phyloP scores from a whole-genome alignment of 2,113 vertebrate genomes.

The Hipposideros armiger region DNA sequence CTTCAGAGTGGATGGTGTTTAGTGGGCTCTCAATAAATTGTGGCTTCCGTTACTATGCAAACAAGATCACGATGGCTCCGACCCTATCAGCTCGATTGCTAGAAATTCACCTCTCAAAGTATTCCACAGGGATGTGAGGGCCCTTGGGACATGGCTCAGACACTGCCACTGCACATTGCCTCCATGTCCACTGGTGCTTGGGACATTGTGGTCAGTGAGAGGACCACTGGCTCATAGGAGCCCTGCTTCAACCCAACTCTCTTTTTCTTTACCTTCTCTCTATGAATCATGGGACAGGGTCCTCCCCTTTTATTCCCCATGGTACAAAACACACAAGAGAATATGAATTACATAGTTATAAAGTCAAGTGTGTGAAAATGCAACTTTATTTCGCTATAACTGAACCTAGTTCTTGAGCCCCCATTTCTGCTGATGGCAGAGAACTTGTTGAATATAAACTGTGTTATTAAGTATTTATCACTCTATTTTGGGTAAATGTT shows the following conservation, averaged over 20 bases:
- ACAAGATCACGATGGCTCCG: too few relatives aligned
- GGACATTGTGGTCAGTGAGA: too few relatives aligned
- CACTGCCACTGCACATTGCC: not conserved
- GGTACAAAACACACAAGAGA: fast-evolving
- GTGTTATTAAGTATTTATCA: not conserved
- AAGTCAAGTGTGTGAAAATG: not conserved
- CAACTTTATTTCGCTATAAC: not conserved
- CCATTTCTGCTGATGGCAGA: not conserved
- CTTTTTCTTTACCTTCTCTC: not conserved
- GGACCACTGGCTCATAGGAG: not conserved
- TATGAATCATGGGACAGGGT: too few relatives aligned
- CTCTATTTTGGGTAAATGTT: not conserved
- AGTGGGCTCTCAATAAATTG: not conserved
- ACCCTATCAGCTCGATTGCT: too few relatives aligned
- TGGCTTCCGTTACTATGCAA: not conserved
- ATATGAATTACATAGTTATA: not conserved
- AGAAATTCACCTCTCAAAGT: not conserved
- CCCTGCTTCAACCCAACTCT: not conserved
- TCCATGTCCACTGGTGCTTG: not conserved
- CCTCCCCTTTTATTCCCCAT: not conserved
- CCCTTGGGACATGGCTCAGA: not conserved
- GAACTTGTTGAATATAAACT: not conserved
- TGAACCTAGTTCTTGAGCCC: not conserved
- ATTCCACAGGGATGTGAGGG: too few relatives aligned
- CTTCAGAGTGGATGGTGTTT: not conserved